Evolutionary conservation across 1,140 invertebrate species (phyloP).

Genomic region (Ylistrum balloti): DNA sequence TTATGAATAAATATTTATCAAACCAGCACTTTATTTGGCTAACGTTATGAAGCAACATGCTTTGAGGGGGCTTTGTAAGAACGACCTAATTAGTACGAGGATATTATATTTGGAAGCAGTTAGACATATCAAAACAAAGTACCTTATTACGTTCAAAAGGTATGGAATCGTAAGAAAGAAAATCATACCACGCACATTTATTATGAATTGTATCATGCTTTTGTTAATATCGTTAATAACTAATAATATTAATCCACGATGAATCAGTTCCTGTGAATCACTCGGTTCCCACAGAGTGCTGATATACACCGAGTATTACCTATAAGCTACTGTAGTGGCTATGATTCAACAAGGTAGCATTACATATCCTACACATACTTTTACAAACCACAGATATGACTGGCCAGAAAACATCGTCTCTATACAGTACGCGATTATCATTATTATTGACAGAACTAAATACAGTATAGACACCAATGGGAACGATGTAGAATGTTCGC

Average conservation of each 20-base stretch:
- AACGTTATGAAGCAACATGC: too few relatives aligned
- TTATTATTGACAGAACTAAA: neutral
- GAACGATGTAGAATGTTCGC: slow-evolving; percentile 1
- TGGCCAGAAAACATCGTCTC: neutral
- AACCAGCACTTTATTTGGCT: too few relatives aligned
- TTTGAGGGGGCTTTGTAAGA: too few relatives aligned
- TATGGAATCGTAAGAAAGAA: too few relatives aligned
- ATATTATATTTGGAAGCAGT: too few relatives aligned
- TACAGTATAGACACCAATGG: neutral
- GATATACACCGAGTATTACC: neutral
- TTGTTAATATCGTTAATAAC: neutral
- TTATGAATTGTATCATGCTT: neutral
- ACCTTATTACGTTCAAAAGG: too few relatives aligned
- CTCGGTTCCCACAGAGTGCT: neutral
- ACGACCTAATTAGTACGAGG: too few relatives aligned
- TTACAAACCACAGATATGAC: neutral
- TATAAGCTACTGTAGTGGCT: neutral
- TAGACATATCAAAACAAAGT: too few relatives aligned
- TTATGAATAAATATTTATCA: too few relatives aligned
- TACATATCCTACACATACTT: neutral
- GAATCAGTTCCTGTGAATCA: slow-evolving; percentile 27
- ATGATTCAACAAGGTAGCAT: neutral
- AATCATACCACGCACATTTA: slow-evolving; percentile 13
- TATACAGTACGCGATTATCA: neutral
- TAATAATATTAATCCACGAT: neutral